Evolutionary conservation across 2,888 invertebrate species (phyloP).

Genomic region (Pristionchus entomophagus): DNA sequence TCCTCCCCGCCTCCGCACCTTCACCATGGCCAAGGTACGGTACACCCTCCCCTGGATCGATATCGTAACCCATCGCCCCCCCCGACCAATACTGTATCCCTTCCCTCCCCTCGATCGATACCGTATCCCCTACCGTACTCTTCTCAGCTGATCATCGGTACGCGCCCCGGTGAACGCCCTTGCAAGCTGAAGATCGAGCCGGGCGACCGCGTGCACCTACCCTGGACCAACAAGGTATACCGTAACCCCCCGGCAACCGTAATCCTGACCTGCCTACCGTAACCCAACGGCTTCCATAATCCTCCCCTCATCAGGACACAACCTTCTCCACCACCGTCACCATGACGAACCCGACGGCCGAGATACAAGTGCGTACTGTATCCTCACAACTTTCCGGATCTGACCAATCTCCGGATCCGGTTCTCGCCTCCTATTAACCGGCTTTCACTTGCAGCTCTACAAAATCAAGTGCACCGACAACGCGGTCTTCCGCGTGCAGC

Average conservation of each 20-base stretch:
- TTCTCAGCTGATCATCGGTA: not conserved
- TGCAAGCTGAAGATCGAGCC: constrained; percentile 37
- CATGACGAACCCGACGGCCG: not conserved
- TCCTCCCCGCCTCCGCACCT: no score
- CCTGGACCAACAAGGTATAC: not conserved
- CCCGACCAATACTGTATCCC: not conserved
- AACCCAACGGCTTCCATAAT: not conserved
- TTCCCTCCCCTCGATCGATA: not conserved
- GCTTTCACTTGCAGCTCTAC: not conserved
- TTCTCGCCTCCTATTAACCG: not conserved
- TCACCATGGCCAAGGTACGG: no score
- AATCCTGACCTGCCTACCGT: no score
- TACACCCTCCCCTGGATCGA: not conserved
- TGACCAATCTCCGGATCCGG: not conserved
- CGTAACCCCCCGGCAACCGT: no score
- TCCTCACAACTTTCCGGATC: not conserved
- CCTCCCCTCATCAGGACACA: not conserved
- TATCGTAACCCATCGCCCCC: not conserved
- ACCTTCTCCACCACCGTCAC: not conserved
- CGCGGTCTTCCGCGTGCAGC: constrained; percentile 33
- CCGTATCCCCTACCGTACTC: not conserved
- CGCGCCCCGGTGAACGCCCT: not conserved
- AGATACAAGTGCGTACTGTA: not conserved
- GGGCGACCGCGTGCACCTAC: not conserved
- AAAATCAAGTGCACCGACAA: constrained; percentile 25